These are phyloP conservation scores for Otolemur crassicaudatus DNA, from an alignment of 2,797 vertebrate species.

Conservation along the genomic window DNA sequence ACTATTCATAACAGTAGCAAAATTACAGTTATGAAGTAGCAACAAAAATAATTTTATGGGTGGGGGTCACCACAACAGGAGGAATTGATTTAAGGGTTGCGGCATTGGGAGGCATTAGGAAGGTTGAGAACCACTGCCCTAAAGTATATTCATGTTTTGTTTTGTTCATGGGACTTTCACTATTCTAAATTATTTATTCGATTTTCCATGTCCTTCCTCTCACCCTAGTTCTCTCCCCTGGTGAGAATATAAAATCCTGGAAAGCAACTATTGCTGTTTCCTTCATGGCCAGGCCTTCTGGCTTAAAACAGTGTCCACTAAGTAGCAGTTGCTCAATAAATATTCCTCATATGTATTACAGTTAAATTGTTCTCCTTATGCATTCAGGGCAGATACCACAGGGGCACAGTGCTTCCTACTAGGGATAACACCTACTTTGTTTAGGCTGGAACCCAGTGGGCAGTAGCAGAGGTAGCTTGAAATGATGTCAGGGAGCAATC, in stretches of 20 bases:
- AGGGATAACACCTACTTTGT: background rate
- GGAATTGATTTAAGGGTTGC: too few relatives aligned
- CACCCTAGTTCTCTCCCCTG: background rate
- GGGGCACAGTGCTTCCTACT: background rate
- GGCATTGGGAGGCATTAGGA: too few relatives aligned
- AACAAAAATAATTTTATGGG: too few relatives aligned
- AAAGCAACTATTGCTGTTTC: background rate
- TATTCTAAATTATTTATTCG: background rate
- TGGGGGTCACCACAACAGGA: too few relatives aligned
- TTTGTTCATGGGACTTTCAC: background rate
- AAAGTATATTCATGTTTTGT: background rate
- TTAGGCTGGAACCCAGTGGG: background rate
- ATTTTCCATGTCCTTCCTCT: background rate
- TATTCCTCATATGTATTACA: background rate
- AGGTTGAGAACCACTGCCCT: background rate
- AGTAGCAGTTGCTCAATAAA: background rate
- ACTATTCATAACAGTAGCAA: too few relatives aligned
- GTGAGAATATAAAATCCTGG: background rate
- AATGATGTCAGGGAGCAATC: too few relatives aligned
- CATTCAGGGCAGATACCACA: background rate
- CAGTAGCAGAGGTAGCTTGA: background rate
- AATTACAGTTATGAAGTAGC: too few relatives aligned
- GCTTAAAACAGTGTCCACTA: background rate
- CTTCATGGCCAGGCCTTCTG: background rate
- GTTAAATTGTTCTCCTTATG: background rate